These are phyloP conservation scores for Heliconius himera DNA, from an alignment of 1,140 invertebrate genomes.

Conservation along the genomic window DNA sequence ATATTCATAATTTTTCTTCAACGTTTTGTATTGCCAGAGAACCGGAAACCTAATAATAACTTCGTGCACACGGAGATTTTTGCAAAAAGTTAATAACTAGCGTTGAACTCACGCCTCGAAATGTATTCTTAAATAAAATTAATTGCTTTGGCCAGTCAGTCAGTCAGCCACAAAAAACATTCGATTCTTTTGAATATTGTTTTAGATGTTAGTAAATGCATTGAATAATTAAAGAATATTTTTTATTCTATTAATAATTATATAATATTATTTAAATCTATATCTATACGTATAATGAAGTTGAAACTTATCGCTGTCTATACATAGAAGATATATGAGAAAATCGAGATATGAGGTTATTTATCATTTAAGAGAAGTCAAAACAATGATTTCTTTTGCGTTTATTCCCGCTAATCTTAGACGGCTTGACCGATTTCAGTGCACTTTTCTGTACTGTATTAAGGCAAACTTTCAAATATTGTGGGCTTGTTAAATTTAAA, in stretches of 20 bases:
- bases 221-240: not conserved
- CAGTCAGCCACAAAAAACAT: not conserved
- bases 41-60: constrained; percentile 43
- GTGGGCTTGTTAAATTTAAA: too few species aligned
- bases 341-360: too few species aligned
- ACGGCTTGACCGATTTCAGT: too few species aligned
- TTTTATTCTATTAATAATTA: not conserved
- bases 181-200: not conserved
- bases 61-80: constrained; percentile 29
- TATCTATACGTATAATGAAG: too few species aligned
- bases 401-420: too few species aligned
- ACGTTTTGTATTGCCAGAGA: constrained; percentile 25
- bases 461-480: too few species aligned
- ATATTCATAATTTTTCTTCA: constrained; percentile 32
- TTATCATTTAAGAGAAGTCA: too few species aligned
- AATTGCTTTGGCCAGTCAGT: not conserved
- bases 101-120: constrained; percentile 27
- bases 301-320: too few species aligned
- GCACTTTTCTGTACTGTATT: too few species aligned
- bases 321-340: too few species aligned
- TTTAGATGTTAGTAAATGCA: not conserved
- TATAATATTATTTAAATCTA: not conserved
- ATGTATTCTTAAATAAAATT: constrained; percentile 32
- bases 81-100: constrained; percentile 46
- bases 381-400: too few species aligned